Conservation (phyloP, 1,140 invertebrate species). For the Listronotus oregonensis region DNA sequence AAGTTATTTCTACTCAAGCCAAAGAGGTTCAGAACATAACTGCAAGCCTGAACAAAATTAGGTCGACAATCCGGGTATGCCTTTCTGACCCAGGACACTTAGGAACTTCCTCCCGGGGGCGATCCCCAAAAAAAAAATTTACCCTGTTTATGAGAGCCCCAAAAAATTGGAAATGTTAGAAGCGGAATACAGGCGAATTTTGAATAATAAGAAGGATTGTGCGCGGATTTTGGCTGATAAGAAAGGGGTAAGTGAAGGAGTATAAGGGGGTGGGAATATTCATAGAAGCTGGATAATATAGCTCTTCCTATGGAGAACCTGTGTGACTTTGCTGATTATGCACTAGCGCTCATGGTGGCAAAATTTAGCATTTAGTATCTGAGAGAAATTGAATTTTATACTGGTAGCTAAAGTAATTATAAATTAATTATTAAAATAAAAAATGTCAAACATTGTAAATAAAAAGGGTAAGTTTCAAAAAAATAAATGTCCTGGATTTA, state of each 20-base stretch:
- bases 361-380: too few species aligned
- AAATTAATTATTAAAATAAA: too few species aligned
- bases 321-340: too few species aligned
- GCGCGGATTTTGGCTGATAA: conserved; percentile 61
- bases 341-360: too few species aligned
- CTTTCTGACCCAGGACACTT: conserved; percentile 90
- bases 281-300: too few species aligned
- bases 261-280: too few species aligned
- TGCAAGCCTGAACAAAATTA: conserved; percentile 80
- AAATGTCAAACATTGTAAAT: too few species aligned
- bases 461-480: too few species aligned
- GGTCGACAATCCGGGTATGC: conserved; percentile 89
- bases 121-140: conserved; percentile 77
- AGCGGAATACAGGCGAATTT: conserved; percentile 66
- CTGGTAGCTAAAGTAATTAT: too few species aligned
- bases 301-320: too few species aligned
- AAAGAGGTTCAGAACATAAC: conserved; percentile 72
- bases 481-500: too few species aligned
- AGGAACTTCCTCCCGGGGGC: conserved; percentile 80
- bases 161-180: conserved; percentile 78
- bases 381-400: too few species aligned
- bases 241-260: conserved; percentile 59
- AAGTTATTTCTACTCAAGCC: conserved; percentile 65
- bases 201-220: conserved; percentile 61
- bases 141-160: conserved; percentile 86